phyloP scores from a whole-genome alignment of 2,797 vertebrate genomes.

The Microchirus variegatus region DNA sequence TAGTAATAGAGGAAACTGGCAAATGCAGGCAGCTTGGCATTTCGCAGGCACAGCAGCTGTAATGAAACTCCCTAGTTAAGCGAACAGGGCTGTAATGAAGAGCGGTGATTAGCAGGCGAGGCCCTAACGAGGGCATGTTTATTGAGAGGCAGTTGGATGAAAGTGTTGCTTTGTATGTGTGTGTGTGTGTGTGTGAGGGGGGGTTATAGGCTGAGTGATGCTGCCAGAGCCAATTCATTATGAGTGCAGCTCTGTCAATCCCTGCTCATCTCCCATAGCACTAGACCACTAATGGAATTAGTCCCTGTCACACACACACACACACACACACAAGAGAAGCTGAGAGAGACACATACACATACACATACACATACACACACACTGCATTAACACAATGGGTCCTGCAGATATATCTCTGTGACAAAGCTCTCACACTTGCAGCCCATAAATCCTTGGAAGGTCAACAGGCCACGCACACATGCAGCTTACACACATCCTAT shows the following conservation, averaged over 20 bases:
- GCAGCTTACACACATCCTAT: constrained; percentile 21
- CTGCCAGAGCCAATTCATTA: constrained; percentile 86
- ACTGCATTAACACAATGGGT: constrained; percentile 85
- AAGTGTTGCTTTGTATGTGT: constrained; percentile 63
- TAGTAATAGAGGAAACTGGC: constrained; percentile 36
- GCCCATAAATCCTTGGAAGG: constrained; percentile 79
- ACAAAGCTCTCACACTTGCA: constrained; percentile 76
- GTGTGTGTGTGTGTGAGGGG: constrained; percentile 8
- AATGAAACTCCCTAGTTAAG: constrained; percentile 66
- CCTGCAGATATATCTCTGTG: constrained; percentile 82
- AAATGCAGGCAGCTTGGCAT: constrained; percentile 28
- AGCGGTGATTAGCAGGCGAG: constrained; percentile 69
- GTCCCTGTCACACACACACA: constrained; percentile 75
- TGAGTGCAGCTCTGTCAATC: constrained; percentile 84
- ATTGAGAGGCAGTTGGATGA: constrained; percentile 70
- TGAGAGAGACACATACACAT: constrained; percentile 43
- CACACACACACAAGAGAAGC: constrained; percentile 20
- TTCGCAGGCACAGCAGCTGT: constrained; percentile 60
- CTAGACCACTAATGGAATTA: constrained; percentile 87
- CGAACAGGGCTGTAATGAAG: constrained; percentile 64
- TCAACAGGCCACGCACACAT: constrained; percentile 56
- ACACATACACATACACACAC: constrained; percentile 66
- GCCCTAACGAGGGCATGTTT: constrained; percentile 71
- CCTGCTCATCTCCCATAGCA: constrained; percentile 83
- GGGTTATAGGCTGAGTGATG: constrained; percentile 78